These are phyloP conservation scores for Dynastes grantii DNA, from an alignment of 2,888 invertebrate genomes.

Conservation along the genomic window DNA sequence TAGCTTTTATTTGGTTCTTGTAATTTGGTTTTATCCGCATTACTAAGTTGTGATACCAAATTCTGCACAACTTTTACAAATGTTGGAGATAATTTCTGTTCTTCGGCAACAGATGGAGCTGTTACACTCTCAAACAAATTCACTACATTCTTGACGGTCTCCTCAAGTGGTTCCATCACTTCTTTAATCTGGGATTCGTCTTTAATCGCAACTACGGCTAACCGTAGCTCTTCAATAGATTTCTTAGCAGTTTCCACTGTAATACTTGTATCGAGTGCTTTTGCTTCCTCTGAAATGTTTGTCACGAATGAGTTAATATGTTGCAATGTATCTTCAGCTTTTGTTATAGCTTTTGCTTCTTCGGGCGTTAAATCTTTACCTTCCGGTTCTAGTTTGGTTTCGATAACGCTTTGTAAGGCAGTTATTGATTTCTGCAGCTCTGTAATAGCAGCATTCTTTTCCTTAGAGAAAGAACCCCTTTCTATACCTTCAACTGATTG, in stretches of 20 bases:
- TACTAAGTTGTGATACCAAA: conserved; percentile 24
- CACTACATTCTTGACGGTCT: conserved; percentile 67
- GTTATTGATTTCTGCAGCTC: conserved; percentile 65
- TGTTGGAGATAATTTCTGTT: conserved; percentile 11
- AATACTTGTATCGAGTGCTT: conserved; percentile 46
- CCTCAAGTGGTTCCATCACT: conserved; percentile 66
- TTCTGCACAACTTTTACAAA: conserved; percentile 20
- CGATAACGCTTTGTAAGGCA: conserved; percentile 60
- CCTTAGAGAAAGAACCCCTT: conserved; percentile 60
- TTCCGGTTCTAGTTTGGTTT: conserved; percentile 49
- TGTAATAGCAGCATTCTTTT: conserved; percentile 60
- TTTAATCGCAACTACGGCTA: conserved; percentile 65
- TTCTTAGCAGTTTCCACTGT: conserved; percentile 63
- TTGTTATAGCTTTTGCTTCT: conserved; percentile 63
- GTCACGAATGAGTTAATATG: conserved; percentile 62
- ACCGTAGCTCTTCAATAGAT: conserved; percentile 64
- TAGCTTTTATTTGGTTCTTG: conserved; percentile 37
- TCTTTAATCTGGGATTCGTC: conserved; percentile 64
- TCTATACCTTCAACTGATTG: conserved; percentile 61
- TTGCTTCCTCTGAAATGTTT: conserved; percentile 47
- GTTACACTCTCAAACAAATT: conserved; percentile 67
- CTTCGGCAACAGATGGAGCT: conserved; percentile 24
- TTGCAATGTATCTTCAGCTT: conserved; percentile 62
- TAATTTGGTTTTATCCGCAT: conserved; percentile 42
- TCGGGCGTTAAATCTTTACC: conserved; percentile 58